A percentile compares a stretch with the other conserved stretches of the same genome.
phyloP scores from a whole-genome alignment of 2,113 vertebrate genomes.

The Daphoenositta chrysoptera region DNA sequence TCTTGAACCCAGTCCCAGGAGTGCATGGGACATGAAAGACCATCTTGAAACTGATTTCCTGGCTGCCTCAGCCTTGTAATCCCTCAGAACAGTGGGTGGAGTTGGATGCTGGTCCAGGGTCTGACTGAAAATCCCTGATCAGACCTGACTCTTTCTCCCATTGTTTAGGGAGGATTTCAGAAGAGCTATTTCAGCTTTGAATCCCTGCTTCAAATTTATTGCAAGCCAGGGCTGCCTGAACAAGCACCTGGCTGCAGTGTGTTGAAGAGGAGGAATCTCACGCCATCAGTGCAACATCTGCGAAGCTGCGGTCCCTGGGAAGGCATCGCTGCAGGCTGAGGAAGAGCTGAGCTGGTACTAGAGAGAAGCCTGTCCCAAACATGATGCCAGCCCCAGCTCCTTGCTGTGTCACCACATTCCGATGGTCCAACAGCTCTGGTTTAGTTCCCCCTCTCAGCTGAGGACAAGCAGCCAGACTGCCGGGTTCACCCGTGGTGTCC shows the following conservation, averaged over 20 bases:
- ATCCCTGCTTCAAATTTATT: background rate
- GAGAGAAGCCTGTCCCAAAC: background rate
- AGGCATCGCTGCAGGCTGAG: background rate
- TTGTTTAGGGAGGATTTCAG: background rate
- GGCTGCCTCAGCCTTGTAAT: background rate
- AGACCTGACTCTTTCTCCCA: background rate
- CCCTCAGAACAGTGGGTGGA: background rate
- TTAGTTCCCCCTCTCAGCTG: background rate
- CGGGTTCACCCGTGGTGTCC: accelerated
- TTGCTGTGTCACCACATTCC: accelerated
- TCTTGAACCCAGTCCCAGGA: background rate
- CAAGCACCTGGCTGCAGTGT: background rate
- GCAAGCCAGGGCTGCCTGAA: background rate
- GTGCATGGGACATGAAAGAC: background rate
- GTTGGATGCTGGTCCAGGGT: background rate
- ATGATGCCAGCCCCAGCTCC: background rate
- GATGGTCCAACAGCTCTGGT: background rate
- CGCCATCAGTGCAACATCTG: background rate
- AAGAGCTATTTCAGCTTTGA: background rate
- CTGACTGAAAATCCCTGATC: background rate
- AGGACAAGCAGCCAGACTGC: background rate
- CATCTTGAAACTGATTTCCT: background rate
- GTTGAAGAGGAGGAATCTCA: background rate
- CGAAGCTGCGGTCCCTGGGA: background rate
- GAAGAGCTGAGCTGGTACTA: background rate